A percentile compares a stretch with the other conserved stretches of the same genome.
These are phyloP conservation scores for Deroplatys truncata DNA, from an alignment of 2,888 invertebrate species.

Conservation along the genomic window DNA sequence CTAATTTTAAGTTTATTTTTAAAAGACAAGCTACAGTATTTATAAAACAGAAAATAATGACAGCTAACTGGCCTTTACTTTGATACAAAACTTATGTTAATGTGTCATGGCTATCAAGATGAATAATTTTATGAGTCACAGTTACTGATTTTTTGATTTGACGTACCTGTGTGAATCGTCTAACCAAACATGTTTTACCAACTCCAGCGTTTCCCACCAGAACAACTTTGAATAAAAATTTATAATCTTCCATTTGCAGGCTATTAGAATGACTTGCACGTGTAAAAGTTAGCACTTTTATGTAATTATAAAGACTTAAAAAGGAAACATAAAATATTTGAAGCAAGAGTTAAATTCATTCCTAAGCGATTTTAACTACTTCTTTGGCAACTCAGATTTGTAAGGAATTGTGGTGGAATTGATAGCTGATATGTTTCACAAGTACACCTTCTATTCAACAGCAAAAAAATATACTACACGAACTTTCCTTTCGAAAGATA, in stretches of 20 bases:
- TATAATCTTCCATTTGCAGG: slow-evolving; percentile 88
- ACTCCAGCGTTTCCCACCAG: slow-evolving; percentile 97
- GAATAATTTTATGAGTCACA: no score
- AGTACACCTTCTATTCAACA: background rate
- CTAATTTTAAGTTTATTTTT: no score
- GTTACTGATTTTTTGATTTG: background rate
- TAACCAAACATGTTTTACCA: slow-evolving; percentile 94
- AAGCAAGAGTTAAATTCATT: background rate
- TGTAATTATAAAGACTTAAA: background rate
- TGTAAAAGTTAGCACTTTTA: background rate
- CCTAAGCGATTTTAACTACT: background rate
- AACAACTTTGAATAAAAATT: slow-evolving; percentile 98
- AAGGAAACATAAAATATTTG: background rate
- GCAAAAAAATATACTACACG: background rate
- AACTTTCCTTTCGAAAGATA: background rate
- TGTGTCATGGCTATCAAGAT: no score
- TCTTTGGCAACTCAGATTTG: slow-evolving; percentile 9
- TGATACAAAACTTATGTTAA: no score
- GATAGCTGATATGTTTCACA: background rate
- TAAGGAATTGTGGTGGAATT: background rate
- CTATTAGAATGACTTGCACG: background rate
- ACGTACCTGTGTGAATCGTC: slow-evolving; percentile 86
- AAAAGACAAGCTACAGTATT: no score
- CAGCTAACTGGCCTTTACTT: no score
- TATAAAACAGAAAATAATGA: no score